Percentiles rank a stretch among this genome's conserved stretches.
Conservation (phyloP, 2,888 invertebrate genomes). For the Leucoma salicis region DNA sequence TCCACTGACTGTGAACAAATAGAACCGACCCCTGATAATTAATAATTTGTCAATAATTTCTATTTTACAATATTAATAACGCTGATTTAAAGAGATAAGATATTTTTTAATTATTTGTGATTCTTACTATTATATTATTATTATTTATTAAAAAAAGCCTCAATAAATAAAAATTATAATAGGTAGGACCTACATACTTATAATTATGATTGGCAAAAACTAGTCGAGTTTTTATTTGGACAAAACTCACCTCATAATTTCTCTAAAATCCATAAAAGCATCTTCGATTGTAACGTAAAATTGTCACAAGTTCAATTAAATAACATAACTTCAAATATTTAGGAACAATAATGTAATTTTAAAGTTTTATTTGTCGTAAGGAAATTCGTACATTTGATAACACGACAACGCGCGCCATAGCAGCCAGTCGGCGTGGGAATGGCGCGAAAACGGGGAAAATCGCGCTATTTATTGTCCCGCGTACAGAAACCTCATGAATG, state of each 20-base stretch:
- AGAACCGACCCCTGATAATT: too few relatives aligned
- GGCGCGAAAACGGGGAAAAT: slow-evolving; percentile 52
- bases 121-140: too few relatives aligned
- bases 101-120: too few relatives aligned
- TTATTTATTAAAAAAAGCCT: too few relatives aligned
- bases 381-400: slow-evolving; percentile 28
- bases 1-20: too few relatives aligned
- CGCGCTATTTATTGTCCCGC: slow-evolving; percentile 50
- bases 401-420: slow-evolving; percentile 34
- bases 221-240: background rate
- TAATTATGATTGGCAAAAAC: too few relatives aligned
- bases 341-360: slow-evolving; percentile 15
- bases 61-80: too few relatives aligned
- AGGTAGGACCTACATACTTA: too few relatives aligned
- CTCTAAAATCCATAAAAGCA: slow-evolving; percentile 32
- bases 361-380: slow-evolving; percentile 31
- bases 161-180: too few relatives aligned
- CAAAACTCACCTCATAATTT: slow-evolving; percentile 38
- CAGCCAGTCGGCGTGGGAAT: slow-evolving; percentile 48
- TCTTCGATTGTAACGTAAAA: slow-evolving; percentile 24
- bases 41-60: too few relatives aligned
- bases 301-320: slow-evolving; percentile 20
- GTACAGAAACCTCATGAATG: slow-evolving; percentile 20
- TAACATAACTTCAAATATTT: slow-evolving; percentile 14
- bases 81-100: too few relatives aligned